These are phyloP conservation scores for Callipepla californica DNA, from an alignment of 2,113 vertebrate genomes.

Conservation along the genomic window DNA sequence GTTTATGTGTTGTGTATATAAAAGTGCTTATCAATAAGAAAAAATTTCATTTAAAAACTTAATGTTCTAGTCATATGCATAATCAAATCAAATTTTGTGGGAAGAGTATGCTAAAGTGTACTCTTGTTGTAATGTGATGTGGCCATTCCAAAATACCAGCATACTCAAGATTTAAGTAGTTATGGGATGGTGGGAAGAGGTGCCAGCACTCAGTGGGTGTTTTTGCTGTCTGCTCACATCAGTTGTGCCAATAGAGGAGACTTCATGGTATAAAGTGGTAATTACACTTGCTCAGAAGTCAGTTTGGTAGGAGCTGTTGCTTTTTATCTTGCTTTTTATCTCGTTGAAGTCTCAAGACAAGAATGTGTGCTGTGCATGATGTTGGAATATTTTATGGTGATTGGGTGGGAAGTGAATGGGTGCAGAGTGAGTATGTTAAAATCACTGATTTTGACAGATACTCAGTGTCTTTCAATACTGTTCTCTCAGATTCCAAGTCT, in stretches of 20 bases:
- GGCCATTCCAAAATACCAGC: neutral
- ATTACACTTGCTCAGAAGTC: neutral
- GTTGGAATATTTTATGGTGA: neutral
- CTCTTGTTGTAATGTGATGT: neutral
- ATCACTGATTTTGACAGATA: neutral
- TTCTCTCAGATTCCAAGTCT: neutral
- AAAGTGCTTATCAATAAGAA: neutral
- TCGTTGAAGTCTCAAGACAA: neutral
- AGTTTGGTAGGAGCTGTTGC: neutral
- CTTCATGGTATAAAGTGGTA: neutral
- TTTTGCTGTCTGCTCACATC: neutral
- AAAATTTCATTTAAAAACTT: neutral
- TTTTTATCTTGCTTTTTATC: neutral
- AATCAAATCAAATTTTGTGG: neutral
- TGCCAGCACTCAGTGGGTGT: neutral
- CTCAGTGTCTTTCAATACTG: neutral
- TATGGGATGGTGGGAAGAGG: neutral
- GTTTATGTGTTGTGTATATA: neutral
- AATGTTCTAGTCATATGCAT: neutral
- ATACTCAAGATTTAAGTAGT: neutral
- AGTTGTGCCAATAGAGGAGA: neutral
- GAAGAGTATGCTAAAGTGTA: neutral
- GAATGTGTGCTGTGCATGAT: neutral
- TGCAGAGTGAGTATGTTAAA: neutral
- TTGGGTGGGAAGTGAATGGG: neutral